A percentile compares a stretch with the other conserved stretches of the same genome.
Conservation (phyloP, 2,113 vertebrate genomes). For the Phyllostomus hastatus region DNA sequence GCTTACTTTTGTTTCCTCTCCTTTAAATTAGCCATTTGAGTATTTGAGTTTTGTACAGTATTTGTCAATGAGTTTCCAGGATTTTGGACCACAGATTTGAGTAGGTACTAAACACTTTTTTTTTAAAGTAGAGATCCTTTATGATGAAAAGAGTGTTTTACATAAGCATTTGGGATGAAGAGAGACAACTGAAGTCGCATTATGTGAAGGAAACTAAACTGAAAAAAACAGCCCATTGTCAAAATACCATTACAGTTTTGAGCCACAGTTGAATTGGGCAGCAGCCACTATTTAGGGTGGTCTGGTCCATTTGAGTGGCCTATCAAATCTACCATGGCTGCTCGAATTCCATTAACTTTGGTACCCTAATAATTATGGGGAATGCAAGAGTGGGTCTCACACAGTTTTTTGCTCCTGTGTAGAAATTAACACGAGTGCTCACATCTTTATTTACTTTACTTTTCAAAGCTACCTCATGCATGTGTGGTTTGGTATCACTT, state of each 20-base stretch:
- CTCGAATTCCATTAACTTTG: background rate
- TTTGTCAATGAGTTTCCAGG: constrained; percentile 68
- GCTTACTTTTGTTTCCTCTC: constrained; percentile 79
- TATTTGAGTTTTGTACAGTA: constrained; percentile 70
- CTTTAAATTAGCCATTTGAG: constrained; percentile 81
- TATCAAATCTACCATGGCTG: background rate
- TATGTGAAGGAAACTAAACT: background rate
- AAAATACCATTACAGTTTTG: background rate
- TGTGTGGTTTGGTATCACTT: background rate
- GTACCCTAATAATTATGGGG: background rate
- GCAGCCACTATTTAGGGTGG: background rate
- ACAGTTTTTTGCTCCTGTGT: background rate
- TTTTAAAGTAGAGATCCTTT: background rate
- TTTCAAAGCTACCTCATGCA: background rate
- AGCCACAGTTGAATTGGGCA: background rate
- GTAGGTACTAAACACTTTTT: background rate
- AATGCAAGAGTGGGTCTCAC: background rate
- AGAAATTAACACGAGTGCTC: background rate
- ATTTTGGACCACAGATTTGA: constrained; percentile 49
- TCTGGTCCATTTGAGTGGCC: background rate
- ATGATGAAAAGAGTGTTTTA: background rate
- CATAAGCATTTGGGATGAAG: background rate
- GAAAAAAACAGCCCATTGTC: background rate
- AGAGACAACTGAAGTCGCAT: background rate
- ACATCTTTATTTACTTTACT: background rate